phyloP scores from a whole-genome alignment of 1,140 invertebrate genomes.

The Oryzaephilus surinamensis region DNA sequence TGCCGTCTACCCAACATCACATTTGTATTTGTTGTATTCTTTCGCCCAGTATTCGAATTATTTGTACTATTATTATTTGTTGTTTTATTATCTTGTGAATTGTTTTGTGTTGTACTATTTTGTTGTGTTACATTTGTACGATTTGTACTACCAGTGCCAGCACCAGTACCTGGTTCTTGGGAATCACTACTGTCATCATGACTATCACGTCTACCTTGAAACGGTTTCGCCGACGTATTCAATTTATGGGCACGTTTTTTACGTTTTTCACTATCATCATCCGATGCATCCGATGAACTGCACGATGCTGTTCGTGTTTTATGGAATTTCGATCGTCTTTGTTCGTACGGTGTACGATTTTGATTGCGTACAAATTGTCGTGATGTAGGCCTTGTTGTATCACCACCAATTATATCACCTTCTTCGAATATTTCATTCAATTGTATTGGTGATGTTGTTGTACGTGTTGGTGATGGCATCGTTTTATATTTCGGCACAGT shows the following conservation, averaged over 20 bases:
- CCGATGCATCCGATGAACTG: slow-evolving; percentile 81
- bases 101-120: slow-evolving; percentile 5
- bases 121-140: slow-evolving; percentile 4
- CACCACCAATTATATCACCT: slow-evolving; percentile 39
- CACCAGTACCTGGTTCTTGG: slow-evolving; percentile 43
- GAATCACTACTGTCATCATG: slow-evolving; percentile 70
- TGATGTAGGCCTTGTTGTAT: slow-evolving; percentile 29
- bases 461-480: slow-evolving; percentile 42
- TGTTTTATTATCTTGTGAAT: slow-evolving; percentile 21
- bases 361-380: slow-evolving; percentile 31
- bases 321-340: slow-evolving; percentile 58
- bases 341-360: slow-evolving; percentile 42
- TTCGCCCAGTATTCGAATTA: slow-evolving; percentile 28
- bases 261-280: slow-evolving; percentile 75
- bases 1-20: slow-evolving; percentile 39
- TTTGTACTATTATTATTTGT: slow-evolving; percentile 31
- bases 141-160: slow-evolving; percentile 34
- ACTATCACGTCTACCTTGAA: slow-evolving; percentile 52
- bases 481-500: slow-evolving; percentile 44
- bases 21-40: slow-evolving; percentile 27
- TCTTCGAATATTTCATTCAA: slow-evolving; percentile 67
- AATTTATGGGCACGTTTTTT: slow-evolving; percentile 70
- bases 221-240: slow-evolving; percentile 42
- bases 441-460: slow-evolving; percentile 40
- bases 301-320: slow-evolving; percentile 75